Evolutionary conservation across 2,113 vertebrate genomes (phyloP).

Genomic region (Petroica traversi): DNA sequence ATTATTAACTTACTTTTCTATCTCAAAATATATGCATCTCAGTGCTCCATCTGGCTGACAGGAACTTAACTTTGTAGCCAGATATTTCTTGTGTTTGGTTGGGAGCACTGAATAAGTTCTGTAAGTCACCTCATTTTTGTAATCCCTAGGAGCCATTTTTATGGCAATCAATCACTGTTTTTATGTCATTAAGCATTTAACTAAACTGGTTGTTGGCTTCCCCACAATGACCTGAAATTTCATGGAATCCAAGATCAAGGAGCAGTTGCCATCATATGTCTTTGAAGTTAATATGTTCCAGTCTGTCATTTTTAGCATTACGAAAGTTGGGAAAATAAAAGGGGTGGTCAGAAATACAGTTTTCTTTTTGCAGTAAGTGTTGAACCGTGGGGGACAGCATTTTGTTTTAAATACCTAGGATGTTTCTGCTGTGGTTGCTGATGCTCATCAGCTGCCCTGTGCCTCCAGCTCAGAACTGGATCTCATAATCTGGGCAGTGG

Average conservation of each 20-base stretch:
- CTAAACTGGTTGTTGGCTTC: slow-evolving; percentile 45
- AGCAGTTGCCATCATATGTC: slow-evolving; percentile 8
- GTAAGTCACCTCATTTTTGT: neutral
- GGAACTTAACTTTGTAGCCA: neutral
- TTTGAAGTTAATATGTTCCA: slow-evolving; percentile 66
- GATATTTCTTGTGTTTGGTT: neutral
- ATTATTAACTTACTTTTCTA: neutral
- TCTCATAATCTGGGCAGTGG: neutral
- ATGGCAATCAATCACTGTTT: slow-evolving; percentile 55
- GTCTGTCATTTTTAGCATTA: slow-evolving; percentile 42
- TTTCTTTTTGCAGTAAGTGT: neutral
- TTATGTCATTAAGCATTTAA: slow-evolving; percentile 53
- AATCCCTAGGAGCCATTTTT: slow-evolving; percentile 45
- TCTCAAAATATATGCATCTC: neutral
- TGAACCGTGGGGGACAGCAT: neutral
- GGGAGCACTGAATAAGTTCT: neutral
- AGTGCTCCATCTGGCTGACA: neutral
- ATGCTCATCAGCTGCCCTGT: neutral
- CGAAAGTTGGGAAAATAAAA: slow-evolving; percentile 22
- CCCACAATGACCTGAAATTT: slow-evolving; percentile 59
- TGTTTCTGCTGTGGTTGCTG: neutral
- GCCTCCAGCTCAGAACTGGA: neutral
- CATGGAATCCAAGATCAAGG: slow-evolving; percentile 67
- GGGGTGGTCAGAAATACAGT: neutral
- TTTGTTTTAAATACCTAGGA: neutral